Conservation (phyloP, 2,113 vertebrate species). For the Nematolebias whitei region DNA sequence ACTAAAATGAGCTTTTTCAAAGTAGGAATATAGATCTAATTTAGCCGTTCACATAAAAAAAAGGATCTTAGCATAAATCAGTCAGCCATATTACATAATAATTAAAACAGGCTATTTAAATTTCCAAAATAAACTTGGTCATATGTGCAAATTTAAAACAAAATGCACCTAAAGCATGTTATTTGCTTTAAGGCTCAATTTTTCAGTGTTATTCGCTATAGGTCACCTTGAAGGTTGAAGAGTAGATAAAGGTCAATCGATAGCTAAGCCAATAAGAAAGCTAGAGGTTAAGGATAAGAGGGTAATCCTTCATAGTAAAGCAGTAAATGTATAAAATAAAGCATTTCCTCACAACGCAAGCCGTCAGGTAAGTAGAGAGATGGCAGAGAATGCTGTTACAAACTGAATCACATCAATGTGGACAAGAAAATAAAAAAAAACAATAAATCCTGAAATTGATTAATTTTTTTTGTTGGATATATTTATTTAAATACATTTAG, state of each 20-base stretch:
- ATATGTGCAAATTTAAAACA: neutral
- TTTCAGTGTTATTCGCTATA: slow-evolving; percentile 75
- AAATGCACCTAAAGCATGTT: neutral
- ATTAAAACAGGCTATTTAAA: neutral
- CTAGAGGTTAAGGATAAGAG: slow-evolving; percentile 72
- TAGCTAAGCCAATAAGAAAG: slow-evolving; percentile 75
- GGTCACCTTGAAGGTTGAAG: slow-evolving; percentile 74
- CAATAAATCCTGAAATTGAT: no score
- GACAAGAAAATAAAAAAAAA: neutral
- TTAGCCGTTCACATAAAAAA: neutral
- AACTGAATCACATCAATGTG: slow-evolving; percentile 14
- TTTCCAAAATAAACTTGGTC: slow-evolving; percentile 15
- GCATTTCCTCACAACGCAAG: slow-evolving; percentile 53
- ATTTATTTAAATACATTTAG: neutral
- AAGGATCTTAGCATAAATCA: neutral
- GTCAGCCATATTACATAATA: neutral
- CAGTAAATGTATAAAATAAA: slow-evolving; percentile 81
- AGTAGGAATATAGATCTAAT: slow-evolving; percentile 33
- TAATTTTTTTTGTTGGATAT: no score
- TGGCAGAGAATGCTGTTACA: slow-evolving; percentile 16
- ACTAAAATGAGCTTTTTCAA: slow-evolving; percentile 37
- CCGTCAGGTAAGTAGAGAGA: slow-evolving; percentile 28
- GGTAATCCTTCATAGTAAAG: slow-evolving; percentile 77
- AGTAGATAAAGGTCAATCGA: slow-evolving; percentile 68
- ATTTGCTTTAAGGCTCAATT: slow-evolving; percentile 33